Conservation (phyloP, 1,140 invertebrate species). For the Eciton burchellii region DNA sequence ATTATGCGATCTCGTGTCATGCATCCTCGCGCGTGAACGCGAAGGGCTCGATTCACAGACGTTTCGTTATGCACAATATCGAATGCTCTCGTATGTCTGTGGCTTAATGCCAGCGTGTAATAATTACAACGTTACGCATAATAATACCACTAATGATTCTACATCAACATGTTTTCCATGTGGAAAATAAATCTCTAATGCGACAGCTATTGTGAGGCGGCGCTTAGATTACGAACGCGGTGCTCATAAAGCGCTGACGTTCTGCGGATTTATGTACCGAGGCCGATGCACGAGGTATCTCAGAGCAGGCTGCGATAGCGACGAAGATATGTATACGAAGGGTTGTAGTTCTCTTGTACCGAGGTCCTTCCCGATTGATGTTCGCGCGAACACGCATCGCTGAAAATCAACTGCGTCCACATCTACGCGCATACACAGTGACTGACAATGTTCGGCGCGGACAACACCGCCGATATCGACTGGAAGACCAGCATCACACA, state of each 20-base stretch:
- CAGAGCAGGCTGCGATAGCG: constrained; percentile 9
- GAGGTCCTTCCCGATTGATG: constrained; percentile 38
- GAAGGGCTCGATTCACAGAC: too few species aligned
- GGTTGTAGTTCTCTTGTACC: constrained; percentile 35
- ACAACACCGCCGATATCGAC: constrained; percentile 41
- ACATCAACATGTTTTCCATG: too few species aligned
- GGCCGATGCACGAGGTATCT: neutral
- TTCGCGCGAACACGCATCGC: constrained; percentile 46
- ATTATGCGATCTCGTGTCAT: too few species aligned
- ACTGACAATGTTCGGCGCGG: constrained; percentile 23
- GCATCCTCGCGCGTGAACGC: too few species aligned
- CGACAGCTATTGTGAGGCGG: neutral
- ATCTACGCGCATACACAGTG: neutral
- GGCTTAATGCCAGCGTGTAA: too few species aligned
- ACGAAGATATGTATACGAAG: constrained; percentile 27
- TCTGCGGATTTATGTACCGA: neutral
- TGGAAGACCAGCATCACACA: neutral
- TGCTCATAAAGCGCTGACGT: neutral
- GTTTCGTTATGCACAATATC: too few species aligned
- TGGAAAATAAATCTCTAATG: neutral
- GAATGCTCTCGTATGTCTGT: too few species aligned
- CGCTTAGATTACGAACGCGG: neutral
- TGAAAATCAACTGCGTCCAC: constrained; percentile 35
- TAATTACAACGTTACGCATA: too few species aligned
- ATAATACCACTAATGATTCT: too few species aligned